A percentile compares a stretch with the other conserved stretches of the same genome.
Evolutionary conservation across 2,797 vertebrate species (phyloP).

Genomic region (Sternotherus odoratus): DNA sequence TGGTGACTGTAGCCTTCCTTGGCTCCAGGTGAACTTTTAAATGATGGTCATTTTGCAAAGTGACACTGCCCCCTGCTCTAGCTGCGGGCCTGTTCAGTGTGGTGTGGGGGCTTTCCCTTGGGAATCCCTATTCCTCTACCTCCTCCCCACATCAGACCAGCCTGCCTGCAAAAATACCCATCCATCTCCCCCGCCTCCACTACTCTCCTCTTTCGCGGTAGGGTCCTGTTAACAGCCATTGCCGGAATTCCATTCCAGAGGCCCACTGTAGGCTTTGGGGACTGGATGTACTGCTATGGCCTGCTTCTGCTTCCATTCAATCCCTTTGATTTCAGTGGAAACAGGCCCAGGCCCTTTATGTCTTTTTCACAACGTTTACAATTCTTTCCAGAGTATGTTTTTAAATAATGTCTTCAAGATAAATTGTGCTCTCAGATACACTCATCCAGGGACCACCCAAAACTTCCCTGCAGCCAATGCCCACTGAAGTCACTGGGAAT

Average conservation of each 20-base stretch:
- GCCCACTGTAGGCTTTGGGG: neutral
- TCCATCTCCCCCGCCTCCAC: neutral
- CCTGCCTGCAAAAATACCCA: neutral
- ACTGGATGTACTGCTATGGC: neutral
- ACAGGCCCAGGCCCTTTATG: neutral
- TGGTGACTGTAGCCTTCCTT: neutral
- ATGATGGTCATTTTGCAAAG: neutral
- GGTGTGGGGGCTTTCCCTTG: too few species aligned
- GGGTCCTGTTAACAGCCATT: neutral
- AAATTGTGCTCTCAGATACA: neutral
- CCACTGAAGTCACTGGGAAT: neutral
- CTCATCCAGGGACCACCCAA: neutral
- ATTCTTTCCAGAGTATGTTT: neutral
- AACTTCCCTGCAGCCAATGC: neutral
- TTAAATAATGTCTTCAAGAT: neutral
- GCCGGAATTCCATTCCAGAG: neutral
- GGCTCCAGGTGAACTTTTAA: neutral
- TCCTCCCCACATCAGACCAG: accelerated
- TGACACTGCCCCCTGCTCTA: neutral
- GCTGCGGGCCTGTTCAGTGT: neutral
- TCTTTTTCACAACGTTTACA: neutral
- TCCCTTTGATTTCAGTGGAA: accelerated
- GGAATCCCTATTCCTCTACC: neutral
- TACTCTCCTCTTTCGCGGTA: neutral
- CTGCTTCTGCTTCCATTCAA: neutral